These are phyloP conservation scores for Perca flavescens DNA, from an alignment of 2,113 vertebrate species.

Conservation along the genomic window DNA sequence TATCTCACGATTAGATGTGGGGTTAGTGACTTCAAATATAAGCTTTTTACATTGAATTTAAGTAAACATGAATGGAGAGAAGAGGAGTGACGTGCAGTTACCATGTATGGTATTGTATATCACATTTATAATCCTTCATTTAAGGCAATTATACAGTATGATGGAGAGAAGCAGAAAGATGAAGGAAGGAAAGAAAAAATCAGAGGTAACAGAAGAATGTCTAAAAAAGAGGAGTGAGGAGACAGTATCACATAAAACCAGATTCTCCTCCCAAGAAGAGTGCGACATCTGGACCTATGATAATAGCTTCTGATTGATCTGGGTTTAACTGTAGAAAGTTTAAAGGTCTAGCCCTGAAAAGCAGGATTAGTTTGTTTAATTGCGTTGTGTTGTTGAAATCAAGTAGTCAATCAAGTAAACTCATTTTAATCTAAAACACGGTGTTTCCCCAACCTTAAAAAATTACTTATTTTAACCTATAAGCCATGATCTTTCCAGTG, in stretches of 20 bases:
- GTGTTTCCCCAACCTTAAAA: too few species aligned
- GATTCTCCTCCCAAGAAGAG: too few species aligned
- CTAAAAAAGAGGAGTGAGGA: background rate
- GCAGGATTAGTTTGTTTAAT: background rate
- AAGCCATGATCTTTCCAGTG: too few species aligned
- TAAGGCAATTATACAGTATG: too few species aligned
- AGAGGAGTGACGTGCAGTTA: background rate
- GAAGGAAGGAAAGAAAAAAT: background rate
- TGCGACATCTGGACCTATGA: background rate
- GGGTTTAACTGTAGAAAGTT: background rate
- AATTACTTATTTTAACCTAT: too few species aligned
- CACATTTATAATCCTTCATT: background rate
- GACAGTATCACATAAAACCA: background rate
- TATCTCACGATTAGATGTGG: background rate
- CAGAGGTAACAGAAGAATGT: background rate
- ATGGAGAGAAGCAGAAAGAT: too few species aligned
- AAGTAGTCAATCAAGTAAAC: background rate
- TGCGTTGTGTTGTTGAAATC: background rate
- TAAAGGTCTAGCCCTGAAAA: background rate
- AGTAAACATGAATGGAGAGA: background rate
- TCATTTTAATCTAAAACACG: too few species aligned
- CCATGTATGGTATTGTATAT: background rate
- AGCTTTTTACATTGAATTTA: background rate
- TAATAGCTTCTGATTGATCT: background rate
- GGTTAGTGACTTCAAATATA: too few species aligned